These are phyloP conservation scores for Eulemur coronatus DNA, from an alignment of 2,797 vertebrate genomes.

Conservation along the genomic window DNA sequence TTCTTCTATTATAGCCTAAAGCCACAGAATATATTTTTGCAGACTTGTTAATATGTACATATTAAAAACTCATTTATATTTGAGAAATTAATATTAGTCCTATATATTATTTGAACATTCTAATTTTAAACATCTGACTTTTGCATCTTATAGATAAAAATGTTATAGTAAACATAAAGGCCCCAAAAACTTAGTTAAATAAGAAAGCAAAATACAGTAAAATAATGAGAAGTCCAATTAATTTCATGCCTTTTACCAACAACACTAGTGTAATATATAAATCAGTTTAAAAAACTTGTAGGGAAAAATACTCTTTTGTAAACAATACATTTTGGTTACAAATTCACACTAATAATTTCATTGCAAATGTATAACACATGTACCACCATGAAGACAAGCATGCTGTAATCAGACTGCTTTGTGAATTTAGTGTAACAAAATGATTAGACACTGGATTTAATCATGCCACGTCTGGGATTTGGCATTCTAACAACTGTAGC, in stretches of 20 bases:
- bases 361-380: constrained; percentile 56
- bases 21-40: constrained; percentile 46
- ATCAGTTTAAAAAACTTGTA: neutral
- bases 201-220: constrained; percentile 26
- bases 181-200: neutral
- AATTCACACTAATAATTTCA: constrained; percentile 61
- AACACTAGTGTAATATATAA: neutral
- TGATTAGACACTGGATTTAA: constrained; percentile 61
- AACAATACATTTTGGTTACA: constrained; percentile 60
- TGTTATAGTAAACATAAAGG: neutral
- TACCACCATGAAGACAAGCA: constrained; percentile 54
- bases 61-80: constrained; percentile 49
- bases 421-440: constrained; percentile 60
- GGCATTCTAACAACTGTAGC: constrained; percentile 48
- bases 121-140: constrained; percentile 45
- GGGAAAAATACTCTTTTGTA: neutral
- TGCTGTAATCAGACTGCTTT: constrained; percentile 49
- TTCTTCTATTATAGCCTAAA: constrained; percentile 51
- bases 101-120: constrained; percentile 11
- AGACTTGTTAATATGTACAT: constrained; percentile 47
- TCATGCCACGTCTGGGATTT: constrained; percentile 11
- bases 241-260: constrained; percentile 32
- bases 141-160: neutral
- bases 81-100: constrained; percentile 3
- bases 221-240: neutral